Evolutionary conservation across 1,140 invertebrate genomes (phyloP).

Genomic region (Drosophila neocordata): DNA sequence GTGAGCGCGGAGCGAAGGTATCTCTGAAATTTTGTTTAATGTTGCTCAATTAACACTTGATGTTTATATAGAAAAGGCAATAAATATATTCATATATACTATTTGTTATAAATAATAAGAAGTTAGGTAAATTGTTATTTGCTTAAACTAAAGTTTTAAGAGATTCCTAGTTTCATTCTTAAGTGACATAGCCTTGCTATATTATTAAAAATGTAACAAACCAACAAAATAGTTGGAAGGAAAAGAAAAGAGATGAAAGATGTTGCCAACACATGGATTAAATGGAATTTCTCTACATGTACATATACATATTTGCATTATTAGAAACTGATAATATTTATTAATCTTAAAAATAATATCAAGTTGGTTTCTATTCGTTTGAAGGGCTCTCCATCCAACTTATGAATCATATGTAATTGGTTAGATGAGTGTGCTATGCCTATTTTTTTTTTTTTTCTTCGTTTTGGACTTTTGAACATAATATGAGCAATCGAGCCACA

Average conservation of each 20-base stretch:
- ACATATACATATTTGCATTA: too few species aligned
- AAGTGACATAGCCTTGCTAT: too few species aligned
- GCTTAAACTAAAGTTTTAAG: too few species aligned
- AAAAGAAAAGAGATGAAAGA: too few species aligned
- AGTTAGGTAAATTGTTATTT: too few species aligned
- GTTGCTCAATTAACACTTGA: neutral
- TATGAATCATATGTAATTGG: neutral
- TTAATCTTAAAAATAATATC: neutral
- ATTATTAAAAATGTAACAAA: too few species aligned
- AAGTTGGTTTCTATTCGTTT: neutral
- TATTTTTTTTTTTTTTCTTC: neutral
- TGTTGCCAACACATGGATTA: too few species aligned
- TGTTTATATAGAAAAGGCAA: neutral
- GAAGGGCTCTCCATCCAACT: neutral
- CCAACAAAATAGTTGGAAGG: too few species aligned
- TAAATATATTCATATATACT: neutral
- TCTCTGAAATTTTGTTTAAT: neutral
- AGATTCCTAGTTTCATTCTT: too few species aligned
- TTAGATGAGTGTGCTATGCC: neutral
- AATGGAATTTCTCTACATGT: too few species aligned
- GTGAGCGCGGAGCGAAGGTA: neutral
- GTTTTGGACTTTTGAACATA: neutral
- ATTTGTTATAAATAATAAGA: too few species aligned
- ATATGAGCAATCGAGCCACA: slow-evolving; percentile 1
- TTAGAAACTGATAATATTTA: too few species aligned